Conservation (phyloP, 2,797 vertebrate species). For the Monodelphis domestica region DNA sequence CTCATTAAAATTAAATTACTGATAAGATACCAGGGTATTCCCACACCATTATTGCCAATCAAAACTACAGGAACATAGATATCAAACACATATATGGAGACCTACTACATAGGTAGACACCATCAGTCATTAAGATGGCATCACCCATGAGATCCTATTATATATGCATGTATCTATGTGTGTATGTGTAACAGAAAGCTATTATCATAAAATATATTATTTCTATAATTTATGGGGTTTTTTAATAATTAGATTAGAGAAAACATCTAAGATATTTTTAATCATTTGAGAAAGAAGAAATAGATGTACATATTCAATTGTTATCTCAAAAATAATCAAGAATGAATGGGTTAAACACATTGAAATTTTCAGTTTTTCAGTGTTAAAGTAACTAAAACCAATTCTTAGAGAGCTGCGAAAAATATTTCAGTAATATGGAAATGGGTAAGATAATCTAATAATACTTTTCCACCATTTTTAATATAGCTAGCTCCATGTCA, state of each 20-base stretch:
- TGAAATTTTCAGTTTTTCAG: neutral
- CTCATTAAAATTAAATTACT: neutral
- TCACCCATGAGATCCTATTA: neutral
- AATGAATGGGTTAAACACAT: neutral
- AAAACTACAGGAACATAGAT: neutral
- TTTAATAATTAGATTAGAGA: neutral
- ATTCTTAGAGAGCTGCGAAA: neutral
- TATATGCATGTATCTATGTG: neutral
- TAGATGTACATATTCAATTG: neutral
- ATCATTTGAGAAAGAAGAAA: neutral
- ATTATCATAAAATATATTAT: neutral
- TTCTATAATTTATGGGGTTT: neutral
- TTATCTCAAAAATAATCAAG: neutral
- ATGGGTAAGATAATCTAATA: neutral
- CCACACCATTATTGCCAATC: neutral
- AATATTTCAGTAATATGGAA: neutral
- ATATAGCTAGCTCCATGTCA: neutral
- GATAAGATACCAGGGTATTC: no score
- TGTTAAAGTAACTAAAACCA: neutral
- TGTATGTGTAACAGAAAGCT: neutral
- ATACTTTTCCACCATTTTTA: neutral
- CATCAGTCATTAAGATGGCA: neutral
- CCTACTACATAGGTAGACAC: neutral
- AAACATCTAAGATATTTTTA: neutral
- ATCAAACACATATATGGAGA: neutral